Conservation (phyloP, 2,797 vertebrate genomes). For the Myotis pilosus region DNA sequence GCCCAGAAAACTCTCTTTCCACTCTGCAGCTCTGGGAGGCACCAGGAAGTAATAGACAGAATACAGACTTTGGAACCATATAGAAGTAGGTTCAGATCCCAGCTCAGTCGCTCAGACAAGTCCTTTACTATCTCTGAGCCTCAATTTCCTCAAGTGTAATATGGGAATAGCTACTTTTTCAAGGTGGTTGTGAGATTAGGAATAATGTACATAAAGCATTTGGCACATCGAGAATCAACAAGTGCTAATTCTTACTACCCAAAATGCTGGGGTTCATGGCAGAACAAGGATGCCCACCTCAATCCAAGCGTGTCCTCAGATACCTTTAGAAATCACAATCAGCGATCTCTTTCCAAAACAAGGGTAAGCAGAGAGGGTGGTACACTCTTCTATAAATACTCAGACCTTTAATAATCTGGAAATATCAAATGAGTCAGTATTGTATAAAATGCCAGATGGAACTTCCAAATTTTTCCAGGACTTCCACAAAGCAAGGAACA, state of each 20-base stretch:
- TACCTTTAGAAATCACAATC: not conserved
- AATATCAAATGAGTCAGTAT: conserved; percentile 69
- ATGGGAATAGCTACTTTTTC: not conserved
- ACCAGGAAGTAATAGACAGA: not conserved
- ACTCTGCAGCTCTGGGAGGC: not conserved
- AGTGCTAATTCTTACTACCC: not conserved
- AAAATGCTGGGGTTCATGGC: not conserved
- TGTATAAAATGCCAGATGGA: conserved; percentile 55
- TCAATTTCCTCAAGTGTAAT: not conserved
- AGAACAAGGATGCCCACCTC: not conserved
- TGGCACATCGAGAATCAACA: not conserved
- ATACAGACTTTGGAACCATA: not conserved
- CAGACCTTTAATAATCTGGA: conserved; percentile 57
- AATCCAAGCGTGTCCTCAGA: not conserved
- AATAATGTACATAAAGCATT: not conserved
- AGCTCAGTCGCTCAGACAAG: not conserved
- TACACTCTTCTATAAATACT: conserved; percentile 52
- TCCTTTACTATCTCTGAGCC: not conserved
- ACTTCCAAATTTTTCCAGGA: conserved; percentile 60
- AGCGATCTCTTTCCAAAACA: not conserved
- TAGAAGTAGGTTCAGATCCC: not conserved
- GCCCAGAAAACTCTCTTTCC: not conserved
- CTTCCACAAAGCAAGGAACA: conserved; percentile 8
- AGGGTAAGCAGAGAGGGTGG: not conserved
- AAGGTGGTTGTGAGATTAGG: not conserved